A percentile compares a stretch with the other conserved stretches of the same genome.
phyloP scores from a whole-genome alignment of 2,113 vertebrate species.

The Microtus oregoni region DNA sequence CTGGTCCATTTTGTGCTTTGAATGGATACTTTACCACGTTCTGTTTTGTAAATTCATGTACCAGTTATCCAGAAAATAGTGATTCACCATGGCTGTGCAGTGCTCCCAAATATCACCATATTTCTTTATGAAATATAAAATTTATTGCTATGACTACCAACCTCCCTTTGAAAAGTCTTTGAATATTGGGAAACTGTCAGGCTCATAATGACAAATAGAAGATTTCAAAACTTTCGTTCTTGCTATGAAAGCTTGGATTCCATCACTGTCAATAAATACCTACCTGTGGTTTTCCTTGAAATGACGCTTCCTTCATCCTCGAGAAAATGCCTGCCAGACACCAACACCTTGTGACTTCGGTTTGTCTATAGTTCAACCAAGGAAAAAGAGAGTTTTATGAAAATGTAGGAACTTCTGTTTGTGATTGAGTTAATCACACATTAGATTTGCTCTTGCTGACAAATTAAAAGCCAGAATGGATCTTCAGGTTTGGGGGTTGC shows the following conservation, averaged over 20 bases:
- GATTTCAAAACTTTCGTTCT: conserved; percentile 68
- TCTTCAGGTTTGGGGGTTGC: not conserved
- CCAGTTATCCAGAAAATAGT: conserved; percentile 17
- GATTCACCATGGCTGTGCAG: not conserved
- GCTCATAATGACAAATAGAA: conserved; percentile 39
- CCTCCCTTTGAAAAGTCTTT: conserved; percentile 52
- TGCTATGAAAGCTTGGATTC: conserved; percentile 43
- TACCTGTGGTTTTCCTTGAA: conserved; percentile 67
- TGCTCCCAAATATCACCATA: conserved; percentile 5
- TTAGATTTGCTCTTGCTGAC: conserved; percentile 40
- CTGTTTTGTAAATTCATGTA: conserved; percentile 8
- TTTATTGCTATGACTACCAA: not conserved
- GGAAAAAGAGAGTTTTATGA: conserved; percentile 58
- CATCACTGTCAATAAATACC: conserved; percentile 62
- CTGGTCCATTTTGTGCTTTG: not conserved
- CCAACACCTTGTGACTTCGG: not conserved
- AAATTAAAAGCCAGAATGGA: not conserved
- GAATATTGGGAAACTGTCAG: conserved; percentile 53
- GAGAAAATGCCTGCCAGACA: conserved; percentile 58
- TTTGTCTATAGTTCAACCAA: conserved; percentile 51
- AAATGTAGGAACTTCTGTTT: conserved; percentile 33
- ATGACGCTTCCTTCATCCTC: conserved; percentile 60
- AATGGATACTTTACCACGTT: not conserved
- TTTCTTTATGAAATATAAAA: conserved; percentile 44
- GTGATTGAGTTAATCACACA: conserved; percentile 26